phyloP scores from a whole-genome alignment of 2,888 invertebrate genomes.

The Trichopria drosophilae region DNA sequence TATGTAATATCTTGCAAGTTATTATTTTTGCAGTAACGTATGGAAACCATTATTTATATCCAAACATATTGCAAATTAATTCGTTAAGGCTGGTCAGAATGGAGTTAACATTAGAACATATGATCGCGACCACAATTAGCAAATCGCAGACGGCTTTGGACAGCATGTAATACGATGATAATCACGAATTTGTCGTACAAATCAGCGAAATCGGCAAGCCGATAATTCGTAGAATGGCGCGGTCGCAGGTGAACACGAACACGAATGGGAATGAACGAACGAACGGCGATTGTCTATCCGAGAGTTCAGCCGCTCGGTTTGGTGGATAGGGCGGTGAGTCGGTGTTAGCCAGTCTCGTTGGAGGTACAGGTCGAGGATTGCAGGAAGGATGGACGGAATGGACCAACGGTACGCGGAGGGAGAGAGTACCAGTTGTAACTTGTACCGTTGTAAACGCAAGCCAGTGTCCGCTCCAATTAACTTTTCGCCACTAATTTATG shows the following conservation, averaged over 20 bases:
- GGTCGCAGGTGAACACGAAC: slow-evolving; percentile 31
- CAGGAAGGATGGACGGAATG: slow-evolving; percentile 33
- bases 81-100: too few species aligned
- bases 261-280: background rate
- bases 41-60: too few species aligned
- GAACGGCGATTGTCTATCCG: slow-evolving; percentile 3
- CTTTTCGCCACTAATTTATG: slow-evolving; percentile 58
- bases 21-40: too few species aligned
- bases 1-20: too few species aligned
- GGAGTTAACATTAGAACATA: too few species aligned
- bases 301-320: slow-evolving; percentile 1
- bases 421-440: slow-evolving; percentile 46
- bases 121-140: too few species aligned
- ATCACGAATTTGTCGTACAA: slow-evolving; percentile 47
- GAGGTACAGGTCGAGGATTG: too few species aligned
- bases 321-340: slow-evolving; percentile 27
- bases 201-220: slow-evolving; percentile 42
- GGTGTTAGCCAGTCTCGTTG: slow-evolving; percentile 17
- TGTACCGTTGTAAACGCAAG: slow-evolving; percentile 52
- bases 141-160: too few species aligned
- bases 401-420: slow-evolving; percentile 24
- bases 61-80: too few species aligned
- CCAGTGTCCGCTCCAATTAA: slow-evolving; percentile 57
- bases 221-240: slow-evolving; percentile 44
- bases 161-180: slow-evolving; percentile 44